Evolutionary conservation across 2,888 invertebrate genomes (phyloP), one percentile per base, ranked within the genome.

Genomic region (Magallana nippona): DNA sequence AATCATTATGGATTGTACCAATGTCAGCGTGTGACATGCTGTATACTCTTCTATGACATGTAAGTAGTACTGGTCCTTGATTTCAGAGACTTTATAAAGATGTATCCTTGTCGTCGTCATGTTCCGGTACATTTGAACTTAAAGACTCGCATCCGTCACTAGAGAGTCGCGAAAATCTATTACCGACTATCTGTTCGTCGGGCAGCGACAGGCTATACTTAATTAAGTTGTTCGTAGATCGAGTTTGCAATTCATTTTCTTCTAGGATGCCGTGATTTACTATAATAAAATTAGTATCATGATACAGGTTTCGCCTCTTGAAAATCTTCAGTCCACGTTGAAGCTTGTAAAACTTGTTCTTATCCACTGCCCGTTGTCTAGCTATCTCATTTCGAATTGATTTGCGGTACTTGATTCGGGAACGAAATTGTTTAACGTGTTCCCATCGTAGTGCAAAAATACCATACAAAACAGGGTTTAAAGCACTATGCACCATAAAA

Each of bases 401-500:
- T 79, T 79, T 57, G 32, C 81, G 55, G 32, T 77, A 27, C n/a
- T 79, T 80, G 22, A 79, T 81, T 13, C 79, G 15, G 27, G 84
- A 83, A 62, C 81, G 84, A 8, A 87, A 2, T 11, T 80, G 63
- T 27, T 85, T 77, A 11, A 89, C 79, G 71, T 90, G 89, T 13
- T 83, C 71, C 15, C 82, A 77, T 81, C 86, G 82, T 58, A 89
- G 82, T 32, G 90, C 94, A 90, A 94, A 95, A 84, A 94, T 92
- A 57, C 94, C 94, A 88, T 94, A 95, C 55, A 95, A 91, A 60
- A 95, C 90, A 3, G 95, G 95, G 89, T 95, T 95, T 62, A 95
- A 89, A 17, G 94, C 94, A 82, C 94, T 94, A 87, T 93, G 93
- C 55, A 92, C 89, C 90, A 93, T 90, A 32, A 92, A 92, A 84